Percentiles rank a stretch among this genome's conserved stretches.
These are phyloP conservation scores for Tympanoctomys barrerae DNA, from an alignment of 2,797 vertebrate genomes.

Conservation along the genomic window DNA sequence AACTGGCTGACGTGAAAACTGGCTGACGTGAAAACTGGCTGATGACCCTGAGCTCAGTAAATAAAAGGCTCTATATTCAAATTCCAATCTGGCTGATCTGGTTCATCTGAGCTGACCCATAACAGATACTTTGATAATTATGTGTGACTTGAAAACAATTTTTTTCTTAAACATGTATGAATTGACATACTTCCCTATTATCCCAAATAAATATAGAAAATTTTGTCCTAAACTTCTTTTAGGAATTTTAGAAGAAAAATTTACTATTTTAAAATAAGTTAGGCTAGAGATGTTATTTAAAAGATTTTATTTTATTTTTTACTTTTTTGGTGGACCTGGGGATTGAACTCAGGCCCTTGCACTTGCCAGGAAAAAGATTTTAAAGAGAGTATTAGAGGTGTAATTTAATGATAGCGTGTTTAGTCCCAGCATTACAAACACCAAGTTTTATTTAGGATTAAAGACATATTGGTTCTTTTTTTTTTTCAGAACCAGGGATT, in stretches of 20 bases:
- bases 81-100: no score
- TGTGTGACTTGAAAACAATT: background rate
- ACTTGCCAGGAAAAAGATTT: no score
- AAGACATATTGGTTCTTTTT: background rate
- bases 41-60: no score
- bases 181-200: background rate
- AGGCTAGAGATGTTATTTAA: background rate
- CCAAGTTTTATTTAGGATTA: conserved; percentile 53
- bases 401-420: background rate
- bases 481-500: no score
- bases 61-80: no score
- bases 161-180: background rate
- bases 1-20: no score
- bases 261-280: conserved; percentile 34
- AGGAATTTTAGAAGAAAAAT: conserved; percentile 44
- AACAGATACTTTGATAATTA: background rate
- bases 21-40: no score
- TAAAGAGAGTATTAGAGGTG: no score
- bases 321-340: no score
- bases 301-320: no score
- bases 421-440: background rate
- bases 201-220: conserved; percentile 43
- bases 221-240: conserved; percentile 47
- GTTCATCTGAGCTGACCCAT: no score
- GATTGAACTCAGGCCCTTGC: no score